These are phyloP conservation scores for Euspilapteryx auroguttella DNA, from an alignment of 2,888 invertebrate genomes.

Conservation along the genomic window DNA sequence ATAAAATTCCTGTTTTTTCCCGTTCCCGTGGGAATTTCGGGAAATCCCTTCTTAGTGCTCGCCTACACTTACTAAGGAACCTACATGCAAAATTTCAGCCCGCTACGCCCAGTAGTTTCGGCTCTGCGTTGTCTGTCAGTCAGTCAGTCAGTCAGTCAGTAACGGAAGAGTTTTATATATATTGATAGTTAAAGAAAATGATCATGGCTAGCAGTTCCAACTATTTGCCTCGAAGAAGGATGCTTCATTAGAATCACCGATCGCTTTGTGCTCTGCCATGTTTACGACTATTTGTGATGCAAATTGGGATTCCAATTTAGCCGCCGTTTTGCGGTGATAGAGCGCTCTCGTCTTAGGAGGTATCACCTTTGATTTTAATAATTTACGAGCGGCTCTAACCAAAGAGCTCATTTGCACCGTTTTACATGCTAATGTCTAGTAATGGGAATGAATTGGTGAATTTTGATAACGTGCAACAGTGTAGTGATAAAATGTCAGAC, in stretches of 20 bases:
- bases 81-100: too few species aligned
- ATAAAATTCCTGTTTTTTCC: too few species aligned
- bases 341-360: slow-evolving; percentile 6
- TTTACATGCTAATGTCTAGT: slow-evolving; percentile 23
- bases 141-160: too few species aligned
- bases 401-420: slow-evolving; percentile 14
- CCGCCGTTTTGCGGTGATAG: slow-evolving; percentile 9
- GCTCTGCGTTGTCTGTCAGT: too few species aligned
- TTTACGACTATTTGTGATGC: slow-evolving; percentile 7
- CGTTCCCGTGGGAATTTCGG: too few species aligned
- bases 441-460: slow-evolving; percentile 21
- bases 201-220: too few species aligned
- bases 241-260: background rate
- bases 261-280: slow-evolving; percentile 7
- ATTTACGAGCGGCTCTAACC: slow-evolving; percentile 11
- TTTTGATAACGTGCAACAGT: slow-evolving; percentile 20
- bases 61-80: too few species aligned
- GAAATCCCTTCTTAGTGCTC: too few species aligned
- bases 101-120: too few species aligned
- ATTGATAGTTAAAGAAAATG: too few species aligned
- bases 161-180: too few species aligned
- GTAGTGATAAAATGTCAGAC: too few species aligned
- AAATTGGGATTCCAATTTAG: slow-evolving; percentile 6
- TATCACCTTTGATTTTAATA: slow-evolving; percentile 12
- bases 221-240: background rate